These are phyloP conservation scores for Parelbella ahira DNA, from an alignment of 2,888 invertebrate species.

Conservation along the genomic window DNA sequence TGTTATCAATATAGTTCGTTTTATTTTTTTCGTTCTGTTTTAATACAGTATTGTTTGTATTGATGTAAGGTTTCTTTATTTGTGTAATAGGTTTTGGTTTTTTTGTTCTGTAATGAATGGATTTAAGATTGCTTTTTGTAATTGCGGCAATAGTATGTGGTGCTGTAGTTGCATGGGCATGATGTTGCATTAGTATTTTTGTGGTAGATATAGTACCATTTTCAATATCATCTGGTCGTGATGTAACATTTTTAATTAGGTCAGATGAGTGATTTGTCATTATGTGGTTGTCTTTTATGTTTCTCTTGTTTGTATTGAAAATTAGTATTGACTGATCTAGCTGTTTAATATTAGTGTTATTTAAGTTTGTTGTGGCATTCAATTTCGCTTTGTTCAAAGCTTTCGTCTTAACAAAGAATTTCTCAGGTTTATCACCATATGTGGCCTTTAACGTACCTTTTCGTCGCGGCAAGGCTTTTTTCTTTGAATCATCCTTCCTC, in stretches of 20 bases:
- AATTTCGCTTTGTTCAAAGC: constrained; percentile 16
- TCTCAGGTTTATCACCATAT: constrained; percentile 72
- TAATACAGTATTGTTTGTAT: constrained; percentile 36
- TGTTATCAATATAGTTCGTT: constrained; percentile 32
- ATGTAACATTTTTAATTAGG: background rate
- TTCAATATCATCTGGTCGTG: background rate
- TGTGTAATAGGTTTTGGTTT: constrained; percentile 63
- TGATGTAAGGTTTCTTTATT: constrained; percentile 55
- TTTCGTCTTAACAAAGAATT: constrained; percentile 48
- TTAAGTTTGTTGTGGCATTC: background rate
- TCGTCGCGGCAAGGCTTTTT: constrained; percentile 61
- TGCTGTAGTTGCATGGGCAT: constrained; percentile 30
- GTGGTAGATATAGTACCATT: constrained; percentile 2
- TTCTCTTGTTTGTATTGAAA: constrained; percentile 3
- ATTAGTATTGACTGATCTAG: constrained; percentile 1
- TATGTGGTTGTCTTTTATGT: background rate
- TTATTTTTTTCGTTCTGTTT: constrained; percentile 37
- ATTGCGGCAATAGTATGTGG: constrained; percentile 62
- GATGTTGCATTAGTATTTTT: constrained; percentile 4
- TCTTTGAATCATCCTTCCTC: constrained; percentile 58
- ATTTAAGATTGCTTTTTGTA: constrained; percentile 65
- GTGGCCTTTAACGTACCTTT: constrained; percentile 75
- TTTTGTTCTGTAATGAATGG: constrained; percentile 64
- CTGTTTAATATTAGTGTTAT: too few species aligned
- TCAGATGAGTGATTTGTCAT: too few species aligned